These are phyloP conservation scores for Drosophila nigricruria DNA, from an alignment of 2,888 invertebrate species.

Conservation along the genomic window DNA sequence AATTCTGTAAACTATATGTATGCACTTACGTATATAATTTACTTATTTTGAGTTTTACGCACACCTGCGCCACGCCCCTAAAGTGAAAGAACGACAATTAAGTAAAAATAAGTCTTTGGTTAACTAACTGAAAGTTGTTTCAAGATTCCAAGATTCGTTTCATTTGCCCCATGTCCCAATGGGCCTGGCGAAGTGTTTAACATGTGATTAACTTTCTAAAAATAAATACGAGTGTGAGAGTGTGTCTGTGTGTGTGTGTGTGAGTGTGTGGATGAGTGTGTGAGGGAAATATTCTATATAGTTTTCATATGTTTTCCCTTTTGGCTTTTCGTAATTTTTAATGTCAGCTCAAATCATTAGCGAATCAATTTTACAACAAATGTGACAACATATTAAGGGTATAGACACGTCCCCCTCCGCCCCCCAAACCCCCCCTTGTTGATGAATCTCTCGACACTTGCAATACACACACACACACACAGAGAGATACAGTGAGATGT, in stretches of 20 bases:
- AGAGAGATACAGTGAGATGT: not conserved
- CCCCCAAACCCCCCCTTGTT: not conserved
- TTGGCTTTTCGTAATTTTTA: constrained; percentile 40
- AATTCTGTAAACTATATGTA: not conserved
- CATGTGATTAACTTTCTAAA: constrained; percentile 59
- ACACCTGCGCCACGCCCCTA: constrained; percentile 8
- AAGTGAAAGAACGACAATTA: constrained; percentile 16
- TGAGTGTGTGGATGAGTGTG: not conserved
- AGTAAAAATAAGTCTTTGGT: not conserved
- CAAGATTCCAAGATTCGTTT: constrained; percentile 4
- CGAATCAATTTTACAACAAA: constrained; percentile 70
- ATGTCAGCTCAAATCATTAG: constrained; percentile 66
- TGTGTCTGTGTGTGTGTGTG: constrained; percentile 2
- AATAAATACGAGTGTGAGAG: constrained; percentile 30
- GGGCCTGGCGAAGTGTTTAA: constrained; percentile 38
- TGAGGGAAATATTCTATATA: not conserved
- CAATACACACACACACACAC: constrained; percentile 17
- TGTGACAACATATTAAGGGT: constrained; percentile 52
- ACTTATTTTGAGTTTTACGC: not conserved
- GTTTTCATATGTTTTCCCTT: constrained; percentile 13
- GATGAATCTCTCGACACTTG: constrained; percentile 39
- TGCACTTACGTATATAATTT: not conserved
- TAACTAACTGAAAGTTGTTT: constrained; percentile 16
- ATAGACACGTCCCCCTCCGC: not conserved
- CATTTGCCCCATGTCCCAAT: constrained; percentile 11